Percentiles rank a stretch among this genome's conserved stretches.
These are phyloP conservation scores for Zhuqinia jingwanae DNA, from an alignment of 2,888 invertebrate genomes.

Conservation along the genomic window DNA sequence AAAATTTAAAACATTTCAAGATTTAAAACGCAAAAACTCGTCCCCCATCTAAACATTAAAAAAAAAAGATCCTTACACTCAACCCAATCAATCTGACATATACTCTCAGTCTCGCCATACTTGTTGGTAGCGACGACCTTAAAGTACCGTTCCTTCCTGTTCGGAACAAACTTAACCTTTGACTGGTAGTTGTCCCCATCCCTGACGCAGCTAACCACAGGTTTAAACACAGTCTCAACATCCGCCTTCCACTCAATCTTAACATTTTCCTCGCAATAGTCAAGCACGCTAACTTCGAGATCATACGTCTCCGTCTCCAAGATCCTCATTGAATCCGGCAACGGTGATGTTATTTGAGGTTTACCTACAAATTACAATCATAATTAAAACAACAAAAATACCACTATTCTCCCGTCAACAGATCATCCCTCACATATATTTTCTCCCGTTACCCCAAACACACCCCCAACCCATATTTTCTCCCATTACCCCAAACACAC, in stretches of 20 bases:
- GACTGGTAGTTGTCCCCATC: slow-evolving; percentile 90
- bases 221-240: slow-evolving; percentile 69
- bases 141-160: slow-evolving; percentile 77
- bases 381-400: too few species aligned
- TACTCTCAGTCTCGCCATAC: slow-evolving; percentile 79
- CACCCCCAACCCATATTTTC: too few species aligned
- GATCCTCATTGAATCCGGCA: slow-evolving; percentile 74
- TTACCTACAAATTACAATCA: too few species aligned
- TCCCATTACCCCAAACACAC: too few species aligned
- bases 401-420: too few species aligned
- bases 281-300: slow-evolving; percentile 89
- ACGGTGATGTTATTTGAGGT: slow-evolving; percentile 76
- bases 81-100: slow-evolving; percentile 58
- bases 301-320: slow-evolving; percentile 91
- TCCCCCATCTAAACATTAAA: background rate
- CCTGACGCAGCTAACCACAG: slow-evolving; percentile 86
- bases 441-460: too few species aligned
- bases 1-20: background rate
- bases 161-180: slow-evolving; percentile 87
- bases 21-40: background rate
- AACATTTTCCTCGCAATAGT: slow-evolving; percentile 68
- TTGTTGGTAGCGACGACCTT: slow-evolving; percentile 80
- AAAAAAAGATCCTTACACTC: slow-evolving; percentile 22
- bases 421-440: too few species aligned
- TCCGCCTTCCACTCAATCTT: slow-evolving; percentile 63